Base-by-base conservation (phyloP, 2,797 vertebrate genomes). In the Pelobates cultripes region DNA sequence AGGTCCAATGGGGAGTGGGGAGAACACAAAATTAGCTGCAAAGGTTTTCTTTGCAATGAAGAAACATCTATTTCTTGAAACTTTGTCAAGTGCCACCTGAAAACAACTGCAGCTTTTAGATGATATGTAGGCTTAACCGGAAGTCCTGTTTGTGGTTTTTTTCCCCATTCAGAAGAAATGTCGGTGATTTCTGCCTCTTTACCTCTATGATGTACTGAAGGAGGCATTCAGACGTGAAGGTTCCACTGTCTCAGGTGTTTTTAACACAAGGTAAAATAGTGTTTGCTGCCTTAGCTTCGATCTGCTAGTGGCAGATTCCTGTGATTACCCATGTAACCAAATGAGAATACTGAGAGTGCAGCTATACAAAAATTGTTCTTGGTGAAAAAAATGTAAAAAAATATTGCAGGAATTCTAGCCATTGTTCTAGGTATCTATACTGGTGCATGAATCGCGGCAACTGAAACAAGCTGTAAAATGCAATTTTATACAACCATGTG, bases 401-500 rank as follows among this genome's bases (percentile, higher is more conserved):
- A 69, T 69, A 43, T 69, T 69, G 13, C 41, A 53, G 10, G 9
- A 55, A 72, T 17, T 41, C 41, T 72, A 72, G 14, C 45, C 47
- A 17, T 42, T 4, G 4, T n/a, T 7, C 14, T 45, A 13, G 7
- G 43, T 28, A 28, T 47, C 43, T 51, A 41, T 7, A 67, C 41
- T 14, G 67, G 61, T 64, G 61, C 41, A 57, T 1, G 55, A 57
- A 57, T 12, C 13, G 9, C 55, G 13, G 55, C 55, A 57, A 57
- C 10, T 4, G 55, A 57, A 57, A 14, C 55, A 57, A 15, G 9
- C 14, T 57, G 55, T 57, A 57, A 57, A 57, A 15, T 12, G 9
- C 55, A 43, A 69, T 69, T 13, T 14, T 43, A 43, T 69, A 69
- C 8, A 70, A 70, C n/a, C 28, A 70, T 78, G 71, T 73, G 17